phyloP scores from a whole-genome alignment of 1,140 invertebrate species.

The Amyelois transitella region DNA sequence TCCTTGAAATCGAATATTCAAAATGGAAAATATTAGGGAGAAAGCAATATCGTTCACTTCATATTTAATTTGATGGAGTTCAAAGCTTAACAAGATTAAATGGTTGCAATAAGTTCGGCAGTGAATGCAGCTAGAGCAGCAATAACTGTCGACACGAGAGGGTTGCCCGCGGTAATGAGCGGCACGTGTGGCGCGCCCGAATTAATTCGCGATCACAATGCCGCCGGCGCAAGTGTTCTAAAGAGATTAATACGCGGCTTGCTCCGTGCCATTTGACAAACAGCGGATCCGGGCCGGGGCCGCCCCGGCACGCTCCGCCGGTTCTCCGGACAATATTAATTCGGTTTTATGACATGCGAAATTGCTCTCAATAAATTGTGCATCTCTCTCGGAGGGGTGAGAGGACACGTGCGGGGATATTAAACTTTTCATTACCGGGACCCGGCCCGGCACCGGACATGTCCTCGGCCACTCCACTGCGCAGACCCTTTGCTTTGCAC shows the following conservation, averaged over 20 bases:
- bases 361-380: conserved; percentile 61
- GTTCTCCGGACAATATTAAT: conserved; percentile 45
- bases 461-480: conserved; percentile 10
- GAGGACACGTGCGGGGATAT: conserved; percentile 6
- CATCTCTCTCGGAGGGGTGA: conserved; percentile 23
- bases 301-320: not conserved
- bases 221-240: conserved; percentile 15
- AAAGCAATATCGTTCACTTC: not conserved
- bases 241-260: conserved; percentile 25
- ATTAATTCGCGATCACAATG: conserved; percentile 7
- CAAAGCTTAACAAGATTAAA: not conserved
- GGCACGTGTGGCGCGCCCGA: conserved; percentile 19
- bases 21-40: not conserved
- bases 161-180: not conserved
- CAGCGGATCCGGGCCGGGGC: conserved; percentile 6
- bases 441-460: conserved; percentile 5
- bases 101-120: not conserved
- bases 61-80: not conserved
- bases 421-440: conserved; percentile 6
- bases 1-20: not conserved
- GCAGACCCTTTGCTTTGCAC: conserved; percentile 26
- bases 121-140: not conserved
- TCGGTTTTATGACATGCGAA: conserved; percentile 68
- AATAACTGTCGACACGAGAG: not conserved
- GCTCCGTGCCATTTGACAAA: conserved; percentile 26